Base-by-base conservation (phyloP, 2,797 vertebrate species). In the Anguilla obscura region DNA sequence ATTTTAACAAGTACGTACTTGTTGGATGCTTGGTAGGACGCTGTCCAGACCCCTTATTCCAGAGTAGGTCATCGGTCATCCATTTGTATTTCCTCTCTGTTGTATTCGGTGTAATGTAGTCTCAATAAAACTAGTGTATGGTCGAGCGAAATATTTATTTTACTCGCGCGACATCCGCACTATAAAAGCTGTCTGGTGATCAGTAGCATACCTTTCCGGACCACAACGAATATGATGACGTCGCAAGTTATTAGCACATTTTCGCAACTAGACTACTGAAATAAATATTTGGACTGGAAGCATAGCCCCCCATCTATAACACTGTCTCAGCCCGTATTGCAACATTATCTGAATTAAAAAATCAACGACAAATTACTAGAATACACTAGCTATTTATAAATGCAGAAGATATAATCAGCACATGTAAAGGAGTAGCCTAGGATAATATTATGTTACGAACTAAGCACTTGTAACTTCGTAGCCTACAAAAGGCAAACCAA, bases 101-200 rank as follows among this genome's bases (percentile, higher is more conserved):
- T 45, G 18, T 66, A 66, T 27, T 69, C 63, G 63, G n/a, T 63
- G n/a, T 69, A 69, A 36, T 74, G 69, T 14, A 30, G 30, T 2
- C 30, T 74, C 27, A 30, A 33, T 79, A 76, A 76, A 76, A 76
- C 27, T 12, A 10, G 33, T 16, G 3, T 76, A 76, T n/a, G 12
- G 33, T 76, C 12, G 33, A 24, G 36, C 40, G 18, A 40, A 76
- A 76, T n/a, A 24, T 12, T 71, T 69, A 18, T 27, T 14, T 12
- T 16, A 40, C 86, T 76, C 66, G 90, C 21, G 33, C 16, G 24
- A 24, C 8, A 24, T 40, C 85, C 84, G 86, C 88, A 87, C 63
- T 50, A 10, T 40, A 56, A 16, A 56, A 82, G 84, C 90, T 82
- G 90, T 91, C 90, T 91, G 90, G 91, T 90, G 91, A 89, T 92